Conservation (phyloP, 1,140 invertebrate species). For the Nephila pilipes region DNA sequence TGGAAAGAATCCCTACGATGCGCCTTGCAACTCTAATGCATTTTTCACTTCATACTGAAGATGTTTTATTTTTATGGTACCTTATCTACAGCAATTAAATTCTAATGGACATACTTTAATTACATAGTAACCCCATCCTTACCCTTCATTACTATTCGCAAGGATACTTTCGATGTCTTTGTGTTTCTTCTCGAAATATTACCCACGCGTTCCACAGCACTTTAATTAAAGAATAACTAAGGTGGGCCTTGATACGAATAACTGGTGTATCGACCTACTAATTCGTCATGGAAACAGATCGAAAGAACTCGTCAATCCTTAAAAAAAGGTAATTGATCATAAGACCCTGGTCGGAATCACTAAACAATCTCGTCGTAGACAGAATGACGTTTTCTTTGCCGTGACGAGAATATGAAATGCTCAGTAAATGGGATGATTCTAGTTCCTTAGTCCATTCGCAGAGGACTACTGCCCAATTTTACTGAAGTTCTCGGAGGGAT, state of each 20-base stretch:
- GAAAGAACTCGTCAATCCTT: not conserved
- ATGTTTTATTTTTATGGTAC: not conserved
- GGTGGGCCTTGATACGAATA: not conserved
- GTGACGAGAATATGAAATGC: slow-evolving; percentile 21
- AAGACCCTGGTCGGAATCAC: slow-evolving; percentile 4
- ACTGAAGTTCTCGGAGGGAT: too few species aligned
- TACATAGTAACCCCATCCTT: not conserved
- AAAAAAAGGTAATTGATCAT: slow-evolving; percentile 45
- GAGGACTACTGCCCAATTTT: too few species aligned
- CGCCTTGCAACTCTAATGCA: not conserved
- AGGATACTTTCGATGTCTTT: not conserved
- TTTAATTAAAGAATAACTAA: slow-evolving; percentile 49
- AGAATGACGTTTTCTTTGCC: not conserved
- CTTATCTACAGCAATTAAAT: not conserved
- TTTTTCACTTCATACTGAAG: not conserved
- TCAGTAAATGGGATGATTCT: not conserved
- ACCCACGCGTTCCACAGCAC: not conserved
- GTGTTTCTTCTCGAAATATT: not conserved
- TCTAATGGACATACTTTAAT: slow-evolving; percentile 3
- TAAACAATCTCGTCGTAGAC: not conserved
- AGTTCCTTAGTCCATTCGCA: too few species aligned
- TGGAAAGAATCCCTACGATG: not conserved
- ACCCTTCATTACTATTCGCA: slow-evolving; percentile 3
- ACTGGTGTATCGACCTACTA: not conserved
- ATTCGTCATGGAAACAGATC: slow-evolving; percentile 13